phyloP scores from a whole-genome alignment of 1,140 invertebrate genomes.

The Danaus plexippus region DNA sequence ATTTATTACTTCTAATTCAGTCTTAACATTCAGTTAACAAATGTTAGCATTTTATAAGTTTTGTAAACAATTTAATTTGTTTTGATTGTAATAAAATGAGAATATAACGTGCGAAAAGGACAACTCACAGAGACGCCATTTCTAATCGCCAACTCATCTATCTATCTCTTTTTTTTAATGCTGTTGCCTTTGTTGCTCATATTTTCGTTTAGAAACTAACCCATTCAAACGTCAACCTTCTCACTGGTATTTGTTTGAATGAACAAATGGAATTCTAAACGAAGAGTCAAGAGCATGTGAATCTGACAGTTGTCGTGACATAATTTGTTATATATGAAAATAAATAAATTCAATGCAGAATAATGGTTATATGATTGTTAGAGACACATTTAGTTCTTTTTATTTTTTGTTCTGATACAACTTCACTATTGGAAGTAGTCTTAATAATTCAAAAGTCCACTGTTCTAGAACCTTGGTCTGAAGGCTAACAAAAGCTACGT shows the following conservation, averaged over 20 bases:
- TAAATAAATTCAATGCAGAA: too few relatives aligned
- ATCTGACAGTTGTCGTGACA: too few relatives aligned
- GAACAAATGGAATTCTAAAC: too few relatives aligned
- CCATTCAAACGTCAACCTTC: too few relatives aligned
- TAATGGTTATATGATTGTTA: too few relatives aligned
- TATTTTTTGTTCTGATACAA: too few relatives aligned
- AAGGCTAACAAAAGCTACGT: neutral
- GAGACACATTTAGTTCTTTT: too few relatives aligned
- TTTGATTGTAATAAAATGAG: constrained; percentile 41
- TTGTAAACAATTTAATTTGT: constrained; percentile 35
- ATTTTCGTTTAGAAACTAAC: constrained; percentile 16
- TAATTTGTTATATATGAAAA: too few relatives aligned
- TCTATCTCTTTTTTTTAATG: constrained; percentile 13
- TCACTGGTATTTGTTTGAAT: too few relatives aligned
- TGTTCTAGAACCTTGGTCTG: neutral
- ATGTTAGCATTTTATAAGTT: constrained; percentile 18
- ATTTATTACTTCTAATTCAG: constrained; percentile 12
- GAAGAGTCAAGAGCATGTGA: too few relatives aligned
- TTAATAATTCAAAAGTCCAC: too few relatives aligned
- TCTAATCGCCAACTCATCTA: constrained; percentile 28
- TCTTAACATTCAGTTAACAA: constrained; percentile 12
- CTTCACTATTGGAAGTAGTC: too few relatives aligned
- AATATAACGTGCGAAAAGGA: constrained; percentile 60
- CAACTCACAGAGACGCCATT: constrained; percentile 67
- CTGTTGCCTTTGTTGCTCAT: constrained; percentile 9